These are phyloP conservation scores for Nomada ruficornis DNA, from an alignment of 2,888 invertebrate genomes.

Conservation along the genomic window DNA sequence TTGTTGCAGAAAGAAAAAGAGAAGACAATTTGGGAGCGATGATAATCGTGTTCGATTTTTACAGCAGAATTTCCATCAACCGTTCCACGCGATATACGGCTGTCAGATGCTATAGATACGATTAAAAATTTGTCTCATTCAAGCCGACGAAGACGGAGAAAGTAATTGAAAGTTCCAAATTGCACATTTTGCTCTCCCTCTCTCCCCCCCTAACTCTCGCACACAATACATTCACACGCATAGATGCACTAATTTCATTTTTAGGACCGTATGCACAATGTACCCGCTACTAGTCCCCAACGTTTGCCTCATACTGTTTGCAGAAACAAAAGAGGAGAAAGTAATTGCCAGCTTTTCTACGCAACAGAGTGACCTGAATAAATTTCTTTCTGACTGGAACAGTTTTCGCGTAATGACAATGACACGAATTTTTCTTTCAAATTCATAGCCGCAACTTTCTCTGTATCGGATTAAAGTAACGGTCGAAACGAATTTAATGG, in stretches of 20 bases:
- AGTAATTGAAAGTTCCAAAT: slow-evolving; percentile 70
- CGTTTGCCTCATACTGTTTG: too few relatives aligned
- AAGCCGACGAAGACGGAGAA: slow-evolving; percentile 66
- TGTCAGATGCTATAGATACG: slow-evolving; percentile 70
- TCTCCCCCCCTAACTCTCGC: slow-evolving; percentile 28
- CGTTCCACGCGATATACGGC: slow-evolving; percentile 29
- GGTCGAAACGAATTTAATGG: too few relatives aligned
- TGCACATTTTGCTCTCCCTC: slow-evolving; percentile 64
- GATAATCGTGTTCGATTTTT: slow-evolving; percentile 30
- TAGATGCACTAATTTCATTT: slow-evolving; percentile 21
- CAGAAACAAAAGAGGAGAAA: too few relatives aligned
- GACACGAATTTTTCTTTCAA: too few relatives aligned
- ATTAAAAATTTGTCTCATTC: slow-evolving; percentile 65
- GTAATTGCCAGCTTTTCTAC: too few relatives aligned
- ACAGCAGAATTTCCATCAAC: slow-evolving; percentile 31
- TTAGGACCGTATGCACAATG: slow-evolving; percentile 31
- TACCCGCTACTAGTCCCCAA: too few relatives aligned
- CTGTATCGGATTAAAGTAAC: too few relatives aligned
- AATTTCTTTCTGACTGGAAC: too few relatives aligned
- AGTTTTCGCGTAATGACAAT: too few relatives aligned
- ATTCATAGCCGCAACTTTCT: too few relatives aligned
- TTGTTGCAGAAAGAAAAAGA: slow-evolving; percentile 12
- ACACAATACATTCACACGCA: slow-evolving; percentile 24
- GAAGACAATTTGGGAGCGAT: slow-evolving; percentile 7
- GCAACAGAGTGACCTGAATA: too few relatives aligned